These are phyloP conservation scores for Lepidostoma basale DNA, from an alignment of 1,140 invertebrate genomes.

Conservation along the genomic window DNA sequence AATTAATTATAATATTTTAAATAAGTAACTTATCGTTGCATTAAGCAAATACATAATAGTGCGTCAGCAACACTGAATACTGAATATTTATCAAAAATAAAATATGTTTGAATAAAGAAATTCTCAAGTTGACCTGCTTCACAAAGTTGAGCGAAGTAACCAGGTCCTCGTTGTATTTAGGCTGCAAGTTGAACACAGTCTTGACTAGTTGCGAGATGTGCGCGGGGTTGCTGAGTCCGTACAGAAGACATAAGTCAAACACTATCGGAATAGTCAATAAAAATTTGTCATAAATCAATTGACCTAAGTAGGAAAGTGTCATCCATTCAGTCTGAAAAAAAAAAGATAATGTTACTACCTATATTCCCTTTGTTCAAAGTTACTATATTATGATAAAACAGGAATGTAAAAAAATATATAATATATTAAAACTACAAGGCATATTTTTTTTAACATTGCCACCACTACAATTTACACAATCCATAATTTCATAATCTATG, in stretches of 20 bases:
- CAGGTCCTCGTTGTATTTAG: constrained; percentile 73
- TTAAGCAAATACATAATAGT: too few relatives aligned
- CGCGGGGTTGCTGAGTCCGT: constrained; percentile 69
- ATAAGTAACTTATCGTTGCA: too few relatives aligned
- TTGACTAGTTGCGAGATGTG: constrained; percentile 69
- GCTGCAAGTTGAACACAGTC: constrained; percentile 72
- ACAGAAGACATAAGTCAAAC: constrained; percentile 77
- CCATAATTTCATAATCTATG: too few relatives aligned
- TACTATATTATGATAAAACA: too few relatives aligned
- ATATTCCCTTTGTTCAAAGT: too few relatives aligned
- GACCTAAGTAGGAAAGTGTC: constrained; percentile 66
- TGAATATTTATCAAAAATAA: too few relatives aligned
- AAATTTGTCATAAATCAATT: constrained; percentile 79
- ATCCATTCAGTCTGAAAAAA: constrained; percentile 67
- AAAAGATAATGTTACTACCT: constrained; percentile 40
- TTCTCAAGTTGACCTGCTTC: constrained; percentile 53
- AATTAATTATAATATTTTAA: too few relatives aligned
- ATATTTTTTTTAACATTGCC: background rate
- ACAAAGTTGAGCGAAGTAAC: constrained; percentile 63
- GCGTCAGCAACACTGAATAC: too few relatives aligned
- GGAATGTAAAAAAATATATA: too few relatives aligned
- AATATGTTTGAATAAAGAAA: too few relatives aligned
- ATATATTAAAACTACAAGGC: constrained; percentile 12
- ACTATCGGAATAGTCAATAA: constrained; percentile 82
- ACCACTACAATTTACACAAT: background rate